A percentile compares a stretch with the other conserved stretches of the same genome.
These are phyloP conservation scores for Stictocephala bisonia DNA, from an alignment of 2,888 invertebrate species.

Conservation along the genomic window DNA sequence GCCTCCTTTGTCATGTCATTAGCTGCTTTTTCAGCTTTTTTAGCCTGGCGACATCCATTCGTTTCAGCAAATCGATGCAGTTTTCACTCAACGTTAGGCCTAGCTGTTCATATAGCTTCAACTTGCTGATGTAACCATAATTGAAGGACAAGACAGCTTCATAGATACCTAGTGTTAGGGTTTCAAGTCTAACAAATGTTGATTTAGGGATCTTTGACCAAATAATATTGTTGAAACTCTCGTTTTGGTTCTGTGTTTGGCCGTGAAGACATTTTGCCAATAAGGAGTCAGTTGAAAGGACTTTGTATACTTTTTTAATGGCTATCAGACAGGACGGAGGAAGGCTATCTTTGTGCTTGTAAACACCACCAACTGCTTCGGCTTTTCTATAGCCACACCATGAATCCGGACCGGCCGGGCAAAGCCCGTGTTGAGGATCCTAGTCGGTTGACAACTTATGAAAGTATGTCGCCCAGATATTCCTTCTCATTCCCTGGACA, in stretches of 20 bases:
- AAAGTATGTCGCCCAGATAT: constrained; percentile 58
- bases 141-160: no score
- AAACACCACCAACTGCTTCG: constrained; percentile 10
- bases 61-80: no score
- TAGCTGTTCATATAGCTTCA: no score
- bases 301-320: constrained; percentile 46
- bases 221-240: not conserved
- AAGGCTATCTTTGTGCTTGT: constrained; percentile 45
- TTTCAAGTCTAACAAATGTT: no score
- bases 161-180: no score
- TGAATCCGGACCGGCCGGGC: constrained; percentile 52
- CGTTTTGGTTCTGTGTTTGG: no score
- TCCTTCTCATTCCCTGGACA: constrained; percentile 55
- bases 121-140: no score
- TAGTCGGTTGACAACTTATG: constrained; percentile 57
- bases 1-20: no score
- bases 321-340: constrained; percentile 40
- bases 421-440: constrained; percentile 54
- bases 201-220: no score
- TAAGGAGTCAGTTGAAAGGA: not conserved
- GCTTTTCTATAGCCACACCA: constrained; percentile 57
- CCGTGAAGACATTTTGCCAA: constrained; percentile 17
- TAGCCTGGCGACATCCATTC: no score
- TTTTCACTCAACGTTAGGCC: no score
- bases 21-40: no score